Percentiles rank a stretch among this genome's conserved stretches.
These are phyloP conservation scores for Tachuris rubrigastra DNA, from an alignment of 2,113 vertebrate genomes.

Conservation along the genomic window DNA sequence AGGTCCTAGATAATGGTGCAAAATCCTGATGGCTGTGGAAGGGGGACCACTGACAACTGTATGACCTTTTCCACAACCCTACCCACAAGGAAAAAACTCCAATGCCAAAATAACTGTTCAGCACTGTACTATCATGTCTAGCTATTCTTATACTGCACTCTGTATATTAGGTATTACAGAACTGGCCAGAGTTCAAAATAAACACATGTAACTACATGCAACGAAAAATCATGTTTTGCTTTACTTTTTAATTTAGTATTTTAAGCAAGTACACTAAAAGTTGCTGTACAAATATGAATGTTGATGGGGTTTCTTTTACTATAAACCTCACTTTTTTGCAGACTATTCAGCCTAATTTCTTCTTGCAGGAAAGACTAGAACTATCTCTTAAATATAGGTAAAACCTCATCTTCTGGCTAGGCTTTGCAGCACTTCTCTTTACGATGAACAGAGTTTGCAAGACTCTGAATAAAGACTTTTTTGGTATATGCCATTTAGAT, in stretches of 20 bases:
- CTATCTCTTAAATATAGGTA: neutral
- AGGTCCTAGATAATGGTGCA: neutral
- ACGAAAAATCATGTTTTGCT: slow-evolving; percentile 20
- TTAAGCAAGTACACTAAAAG: neutral
- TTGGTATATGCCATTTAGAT: neutral
- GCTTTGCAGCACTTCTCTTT: neutral
- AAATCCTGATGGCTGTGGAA: neutral
- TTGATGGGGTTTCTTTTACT: neutral
- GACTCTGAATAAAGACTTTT: neutral
- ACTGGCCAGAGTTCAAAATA: slow-evolving; percentile 19
- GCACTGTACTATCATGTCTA: neutral
- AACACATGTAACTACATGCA: slow-evolving; percentile 14
- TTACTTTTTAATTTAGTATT: slow-evolving; percentile 32
- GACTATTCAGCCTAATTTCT: neutral
- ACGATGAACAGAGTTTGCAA: neutral
- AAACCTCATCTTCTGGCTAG: neutral
- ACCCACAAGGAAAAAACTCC: neutral
- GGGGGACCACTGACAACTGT: neutral
- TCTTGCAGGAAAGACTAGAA: neutral
- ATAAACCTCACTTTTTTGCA: neutral
- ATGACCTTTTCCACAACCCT: neutral
- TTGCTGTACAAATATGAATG: neutral
- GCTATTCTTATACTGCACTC: neutral
- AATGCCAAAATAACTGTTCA: slow-evolving; percentile 1
- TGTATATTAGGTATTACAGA: neutral